A percentile compares a stretch with the other conserved stretches of the same genome.
Conservation (phyloP, 1,140 invertebrate genomes). For the Drosophila hydei region DNA sequence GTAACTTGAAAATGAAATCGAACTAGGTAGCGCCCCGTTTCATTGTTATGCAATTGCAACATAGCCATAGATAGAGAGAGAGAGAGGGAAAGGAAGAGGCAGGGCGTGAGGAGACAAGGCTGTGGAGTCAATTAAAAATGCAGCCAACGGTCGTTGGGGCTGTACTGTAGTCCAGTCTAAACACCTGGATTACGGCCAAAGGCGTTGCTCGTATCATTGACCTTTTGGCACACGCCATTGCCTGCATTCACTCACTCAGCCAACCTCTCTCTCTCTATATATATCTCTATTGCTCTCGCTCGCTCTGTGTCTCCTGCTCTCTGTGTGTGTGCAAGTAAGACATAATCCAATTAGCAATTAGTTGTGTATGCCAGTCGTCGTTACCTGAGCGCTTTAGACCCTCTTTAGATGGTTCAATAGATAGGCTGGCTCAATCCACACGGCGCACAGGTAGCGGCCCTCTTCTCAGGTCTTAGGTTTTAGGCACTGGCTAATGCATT, state of each 20-base stretch:
- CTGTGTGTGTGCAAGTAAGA: constrained; percentile 48
- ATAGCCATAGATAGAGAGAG: neutral
- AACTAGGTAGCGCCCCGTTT: constrained; percentile 38
- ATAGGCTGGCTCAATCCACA: constrained; percentile 19
- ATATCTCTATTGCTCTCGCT: no score
- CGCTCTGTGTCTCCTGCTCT: neutral
- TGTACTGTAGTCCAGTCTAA: constrained; percentile 25
- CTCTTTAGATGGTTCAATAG: constrained; percentile 61
- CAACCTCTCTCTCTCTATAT: neutral
- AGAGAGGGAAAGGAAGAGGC: neutral
- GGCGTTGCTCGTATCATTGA: constrained; percentile 71
- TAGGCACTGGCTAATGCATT: constrained; percentile 43
- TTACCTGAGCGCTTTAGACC: constrained; percentile 53
- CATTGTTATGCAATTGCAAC: constrained; percentile 79
- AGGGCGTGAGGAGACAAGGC: neutral
- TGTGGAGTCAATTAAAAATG: constrained; percentile 74
- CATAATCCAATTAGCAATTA: constrained; percentile 82
- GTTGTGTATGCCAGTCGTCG: constrained; percentile 72
- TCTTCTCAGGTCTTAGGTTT: constrained; percentile 7
- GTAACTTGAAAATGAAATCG: constrained; percentile 35
- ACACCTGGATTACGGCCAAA: constrained; percentile 68
- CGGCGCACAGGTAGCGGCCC: neutral
- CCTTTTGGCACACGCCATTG: constrained; percentile 60
- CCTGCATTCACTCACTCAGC: constrained; percentile 9
- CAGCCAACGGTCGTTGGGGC: constrained; percentile 15